Evolutionary conservation across 2,888 invertebrate genomes (phyloP), one percentile per base, ranked within the genome.

Genomic region (Neoaliturus tenellus): DNA sequence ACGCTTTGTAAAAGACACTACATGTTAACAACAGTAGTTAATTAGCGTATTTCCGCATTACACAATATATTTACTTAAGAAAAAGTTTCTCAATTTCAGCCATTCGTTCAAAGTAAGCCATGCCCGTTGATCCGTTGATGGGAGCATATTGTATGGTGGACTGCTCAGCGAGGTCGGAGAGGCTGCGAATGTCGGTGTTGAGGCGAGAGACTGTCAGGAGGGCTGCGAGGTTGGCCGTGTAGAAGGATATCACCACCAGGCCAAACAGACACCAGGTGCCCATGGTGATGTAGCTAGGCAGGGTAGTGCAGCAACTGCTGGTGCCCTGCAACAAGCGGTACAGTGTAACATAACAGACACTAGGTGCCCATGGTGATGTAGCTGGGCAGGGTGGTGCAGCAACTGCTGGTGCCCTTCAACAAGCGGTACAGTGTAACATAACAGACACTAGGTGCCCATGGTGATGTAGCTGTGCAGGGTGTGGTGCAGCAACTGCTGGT

Each of bases 251-350:
- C 12, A 67, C 35, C 3, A 20, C 35, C 31, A 67, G 35, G 20
- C 67, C 67, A 31, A 31, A 67, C 35, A 67, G n/a, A 14, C 67
- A 67, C 67, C 67, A 67, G n/a, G 67, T 67, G 33, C 67, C 67
- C 35, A 67, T 33, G 1, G 35, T 67, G 23, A 67, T 67, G 31
- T 67, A 67, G 31, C 67, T 35, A 12, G 67, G 35, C 1, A 67
- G 35, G 8, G 33, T 67, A 10, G 17, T 67, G 31, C 33, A 35
- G 35, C 31, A 31, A 31, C 67, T 67, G 31, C 67, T 35, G 31
- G 17, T n/a, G 17, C 67, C 78, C 39, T 41, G 23, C 8, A 71
- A 41, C 48, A 48, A 10, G 17, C 12, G 35, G 10, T 35, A 35
- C 35, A 35, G 35, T 10, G 6, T 6, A 10, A 10, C 35, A 4